Evolutionary conservation across 1,140 invertebrate genomes (phyloP), one percentile per base, ranked within the genome.

Genomic region (Calosoma granatense): DNA sequence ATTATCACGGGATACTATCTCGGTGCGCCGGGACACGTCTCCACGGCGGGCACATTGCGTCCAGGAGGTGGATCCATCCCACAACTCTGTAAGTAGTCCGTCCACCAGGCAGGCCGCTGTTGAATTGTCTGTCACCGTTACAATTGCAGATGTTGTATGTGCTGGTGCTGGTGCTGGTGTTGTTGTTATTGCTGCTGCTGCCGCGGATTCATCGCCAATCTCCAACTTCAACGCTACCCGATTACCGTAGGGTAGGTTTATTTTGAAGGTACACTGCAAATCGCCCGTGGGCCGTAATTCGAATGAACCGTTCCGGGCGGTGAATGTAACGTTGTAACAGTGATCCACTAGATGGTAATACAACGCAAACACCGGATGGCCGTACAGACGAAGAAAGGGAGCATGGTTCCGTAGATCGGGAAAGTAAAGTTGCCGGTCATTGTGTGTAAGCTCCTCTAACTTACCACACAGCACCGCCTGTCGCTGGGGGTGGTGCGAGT

Each of bases 231-330:
- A 62, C 4, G 76, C 74, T 1, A 83, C 76, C 26, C 76, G 64
- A 66, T 82, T 78, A 1, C 83, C 83, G 65, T 81, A 83, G 0
- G 83, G 81, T 53, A 84, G 64, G 58, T 81, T 78, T 51, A 85
- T 79, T 59, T 74, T 72, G 67, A 82, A 84, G 15, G 79, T 80
- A 64, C 83, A 85, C 51, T 75, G 69, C 3, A 83, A 64, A 30
- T 76, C 75, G 1, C 67, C 65, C 0, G 73, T 72, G 3, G 79
- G 77, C 55, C 75, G 72, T 55, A 83, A 67, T 63, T 79, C 76
- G 67, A 81, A 79, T 58, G 78, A 78, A 61, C 78, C 80, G 69
- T 81, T 82, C 56, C 72, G 73, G n/a, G 68, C 69, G 43, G 76
- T 74, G 55, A 82, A 74, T 2, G 80, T 78, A 39, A 83, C 73